Evolutionary conservation across 2,113 vertebrate species (phyloP), one percentile per base, ranked within the genome.

Genomic region (Cepphus grylle): DNA sequence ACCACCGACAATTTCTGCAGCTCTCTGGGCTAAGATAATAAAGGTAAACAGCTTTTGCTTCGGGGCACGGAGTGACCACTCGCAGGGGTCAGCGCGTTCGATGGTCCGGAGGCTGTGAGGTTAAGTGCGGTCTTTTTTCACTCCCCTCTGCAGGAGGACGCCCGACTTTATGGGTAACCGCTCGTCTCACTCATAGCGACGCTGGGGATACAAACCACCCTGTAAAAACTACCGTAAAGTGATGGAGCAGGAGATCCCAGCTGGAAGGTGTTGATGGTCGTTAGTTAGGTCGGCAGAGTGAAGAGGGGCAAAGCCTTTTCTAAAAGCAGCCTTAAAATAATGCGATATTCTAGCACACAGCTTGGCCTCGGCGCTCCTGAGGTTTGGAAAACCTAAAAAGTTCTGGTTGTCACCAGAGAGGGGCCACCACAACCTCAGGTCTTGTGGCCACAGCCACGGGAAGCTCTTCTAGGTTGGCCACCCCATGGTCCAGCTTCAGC

Each of bases 11-110:
- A 70, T 70, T 81, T 67, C 93, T 63, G 83, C 40, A 66, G 77
- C 81, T 42, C 50, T 27, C 63, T 53, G 62, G 8, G 89, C 86
- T n/a, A 38, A 86, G 91, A 53, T 82, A 90, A 96, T 87, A 74
- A 94, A 86, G 55, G 61, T 36, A 93, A 90, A 93, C 91, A 91
- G 79, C 61, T 67, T 70, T 27, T n/a, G 90, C 93, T 93, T 12
- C 88, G 29, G 81, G 84, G 89, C 86, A 91, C 15, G 15, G 63
- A 93, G 76, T 89, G 89, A 89, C 84, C 83, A 94, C 47, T 71
- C 3, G 40, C 58, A 77, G 90, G 76, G 95, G 92, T 97, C 94
- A 95, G 81, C 32, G 27, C 1, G 1, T 50, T 73, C 73, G 13
- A 34, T 1, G 59, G 77, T 25, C 77, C 13, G 15, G 42, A 90